phyloP scores from a whole-genome alignment of 2,797 vertebrate species.

The Cossypha caffra region DNA sequence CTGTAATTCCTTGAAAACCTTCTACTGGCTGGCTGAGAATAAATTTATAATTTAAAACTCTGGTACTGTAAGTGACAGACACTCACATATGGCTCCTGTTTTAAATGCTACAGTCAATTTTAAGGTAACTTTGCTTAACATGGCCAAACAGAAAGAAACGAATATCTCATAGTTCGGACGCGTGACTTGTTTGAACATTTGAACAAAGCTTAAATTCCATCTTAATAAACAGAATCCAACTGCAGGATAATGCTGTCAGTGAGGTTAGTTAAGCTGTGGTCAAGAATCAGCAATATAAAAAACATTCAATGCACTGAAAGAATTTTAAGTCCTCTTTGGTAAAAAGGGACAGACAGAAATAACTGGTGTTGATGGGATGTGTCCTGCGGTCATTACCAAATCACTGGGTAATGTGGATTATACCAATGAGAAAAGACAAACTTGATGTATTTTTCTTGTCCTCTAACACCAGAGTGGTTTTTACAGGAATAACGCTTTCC shows the following conservation, averaged over 20 bases:
- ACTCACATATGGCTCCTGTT: neutral
- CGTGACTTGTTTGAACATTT: fast-evolving
- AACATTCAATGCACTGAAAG: neutral
- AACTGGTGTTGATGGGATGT: neutral
- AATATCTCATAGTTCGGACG: neutral
- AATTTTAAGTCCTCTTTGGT: neutral
- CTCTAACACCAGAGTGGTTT: neutral
- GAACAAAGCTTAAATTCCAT: neutral
- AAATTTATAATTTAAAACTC: neutral
- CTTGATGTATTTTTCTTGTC: neutral
- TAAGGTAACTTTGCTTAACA: neutral
- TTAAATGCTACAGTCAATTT: neutral
- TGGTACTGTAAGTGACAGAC: neutral
- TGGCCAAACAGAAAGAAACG: neutral
- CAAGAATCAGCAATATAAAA: neutral
- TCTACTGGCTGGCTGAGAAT: neutral
- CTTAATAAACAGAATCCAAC: neutral
- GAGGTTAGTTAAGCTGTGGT: neutral
- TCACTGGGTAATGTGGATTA: neutral
- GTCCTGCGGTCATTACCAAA: neutral
- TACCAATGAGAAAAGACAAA: neutral
- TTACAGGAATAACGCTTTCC: neutral
- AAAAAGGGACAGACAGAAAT: neutral
- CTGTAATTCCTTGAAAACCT: neutral
- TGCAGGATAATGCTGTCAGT: neutral